These are phyloP conservation scores for Dasysyrphus tricinctus DNA, from an alignment of 2,888 invertebrate genomes.

Conservation along the genomic window DNA sequence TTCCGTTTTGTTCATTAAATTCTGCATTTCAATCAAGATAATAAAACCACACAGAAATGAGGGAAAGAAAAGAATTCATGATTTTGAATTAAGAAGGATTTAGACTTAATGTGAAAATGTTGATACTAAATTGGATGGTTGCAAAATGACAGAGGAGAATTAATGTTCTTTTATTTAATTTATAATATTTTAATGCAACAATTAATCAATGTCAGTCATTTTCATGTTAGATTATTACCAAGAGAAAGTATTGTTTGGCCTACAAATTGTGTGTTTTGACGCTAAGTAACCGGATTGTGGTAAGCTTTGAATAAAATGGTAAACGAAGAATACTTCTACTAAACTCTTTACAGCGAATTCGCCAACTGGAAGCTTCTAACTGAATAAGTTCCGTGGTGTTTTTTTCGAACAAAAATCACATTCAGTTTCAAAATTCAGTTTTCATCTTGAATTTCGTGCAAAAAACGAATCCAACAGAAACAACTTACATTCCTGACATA, in stretches of 20 bases:
- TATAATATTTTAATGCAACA: conserved; percentile 13
- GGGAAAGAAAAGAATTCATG: not conserved
- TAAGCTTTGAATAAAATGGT: too few relatives aligned
- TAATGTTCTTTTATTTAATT: conserved; percentile 23
- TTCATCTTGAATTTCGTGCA: not conserved
- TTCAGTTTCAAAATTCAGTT: conserved; percentile 61
- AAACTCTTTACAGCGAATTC: not conserved
- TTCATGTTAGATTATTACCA: not conserved
- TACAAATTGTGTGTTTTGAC: not conserved
- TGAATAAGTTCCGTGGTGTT: not conserved
- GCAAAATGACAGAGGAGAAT: conserved; percentile 8
- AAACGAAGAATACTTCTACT: not conserved
- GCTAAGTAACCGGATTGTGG: not conserved
- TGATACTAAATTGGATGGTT: conserved; percentile 17
- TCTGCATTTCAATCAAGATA: conserved; percentile 36
- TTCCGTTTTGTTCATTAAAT: conserved; percentile 37
- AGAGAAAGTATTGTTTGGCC: not conserved
- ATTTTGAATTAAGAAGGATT: conserved; percentile 2
- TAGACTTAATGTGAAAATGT: not conserved
- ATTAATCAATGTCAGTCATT: conserved; percentile 22
- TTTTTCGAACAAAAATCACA: conserved; percentile 36
- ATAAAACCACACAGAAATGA: not conserved
- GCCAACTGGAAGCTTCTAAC: not conserved
- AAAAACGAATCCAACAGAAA: not conserved
- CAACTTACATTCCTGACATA: conserved; percentile 12